Base-by-base conservation (phyloP, 2,888 invertebrate genomes). In the Drosophila picticornis region DNA sequence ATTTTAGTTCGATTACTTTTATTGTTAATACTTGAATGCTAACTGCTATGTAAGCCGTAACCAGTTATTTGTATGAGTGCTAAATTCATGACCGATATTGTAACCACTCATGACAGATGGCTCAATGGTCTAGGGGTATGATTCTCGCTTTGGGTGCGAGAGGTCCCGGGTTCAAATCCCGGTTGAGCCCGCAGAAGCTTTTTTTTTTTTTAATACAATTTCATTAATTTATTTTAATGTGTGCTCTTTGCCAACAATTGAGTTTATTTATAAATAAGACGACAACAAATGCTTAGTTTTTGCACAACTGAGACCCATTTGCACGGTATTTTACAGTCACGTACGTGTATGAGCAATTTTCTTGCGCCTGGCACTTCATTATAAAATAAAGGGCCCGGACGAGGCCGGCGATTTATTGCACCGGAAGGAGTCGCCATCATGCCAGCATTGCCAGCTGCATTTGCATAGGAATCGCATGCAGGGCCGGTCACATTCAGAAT, bases 151-250 rank as follows among this genome's bases (percentile, higher is more conserved):
- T 92, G 92, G 92, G 92, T 92, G 92, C 92, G 92, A 92, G 92
- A 92, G 92, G 92, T 92, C 92, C 92, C 92, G 92, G 92, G 92
- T 92, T 92, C 92, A 92, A 92, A 92, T 92, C 92, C 92, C 92
- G 92, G 92, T 92, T 92, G 92, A 92, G 92, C 92, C 92, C 92
- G 38, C 32, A 0, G 0, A 0, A 13, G 0, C 1, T 72, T 76
- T 75, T 25, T 32, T 72, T 76, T 75, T 25, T 32, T 36, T 0
- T 4, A 4, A 53, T 63, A 2, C n/a, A n/a, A 11, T 29, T 32
- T 13, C 6, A 31, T 13, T 29, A 22, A 31, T 32, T 11, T 25
- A 11, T 32, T 32, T 32, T 38, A 29, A 16, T 5, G 0, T 2
- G 31, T 31, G 27, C 16, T 34, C 13, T 13, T 32, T n/a, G 4